phyloP scores from a whole-genome alignment of 64 coral and sea anemone species.

The Pocillopora damicornis region DNA sequence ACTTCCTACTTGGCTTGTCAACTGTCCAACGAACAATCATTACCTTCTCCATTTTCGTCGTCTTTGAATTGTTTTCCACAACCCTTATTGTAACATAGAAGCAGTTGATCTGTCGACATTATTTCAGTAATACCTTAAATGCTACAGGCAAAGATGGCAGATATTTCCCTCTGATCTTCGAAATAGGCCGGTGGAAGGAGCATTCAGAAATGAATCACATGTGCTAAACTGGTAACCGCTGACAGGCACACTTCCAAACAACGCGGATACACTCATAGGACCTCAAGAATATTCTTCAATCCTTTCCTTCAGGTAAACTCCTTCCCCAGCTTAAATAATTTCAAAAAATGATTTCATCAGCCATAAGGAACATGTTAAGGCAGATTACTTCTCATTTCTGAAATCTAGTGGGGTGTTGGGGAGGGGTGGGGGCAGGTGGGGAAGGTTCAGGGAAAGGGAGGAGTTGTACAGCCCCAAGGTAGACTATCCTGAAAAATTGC shows the following conservation, averaged over 20 bases:
- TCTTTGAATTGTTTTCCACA: conserved; percentile 72
- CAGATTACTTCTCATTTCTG: too few species aligned
- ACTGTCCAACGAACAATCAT: not conserved
- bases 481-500: too few species aligned
- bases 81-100: conserved; percentile 79
- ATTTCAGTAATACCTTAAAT: not conserved
- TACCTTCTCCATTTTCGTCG: conserved; percentile 66
- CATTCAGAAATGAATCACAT: not conserved
- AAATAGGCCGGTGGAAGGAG: not conserved
- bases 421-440: too few species aligned
- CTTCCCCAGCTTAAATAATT: too few species aligned
- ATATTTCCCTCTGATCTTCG: not conserved
- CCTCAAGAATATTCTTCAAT: too few species aligned
- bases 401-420: too few species aligned
- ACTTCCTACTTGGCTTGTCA: not conserved
- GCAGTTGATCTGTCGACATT: conserved; percentile 47
- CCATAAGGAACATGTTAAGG: too few species aligned
- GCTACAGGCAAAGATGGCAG: not conserved
- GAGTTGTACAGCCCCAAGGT: too few species aligned
- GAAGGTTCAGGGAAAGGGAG: too few species aligned
- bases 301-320: too few species aligned
- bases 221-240: not conserved
- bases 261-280: too few species aligned
- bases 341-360: too few species aligned
- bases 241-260: not conserved